Evolutionary conservation across 2,113 vertebrate genomes (phyloP), one percentile per base, ranked within the genome.

Genomic region (Sorex araneus): DNA sequence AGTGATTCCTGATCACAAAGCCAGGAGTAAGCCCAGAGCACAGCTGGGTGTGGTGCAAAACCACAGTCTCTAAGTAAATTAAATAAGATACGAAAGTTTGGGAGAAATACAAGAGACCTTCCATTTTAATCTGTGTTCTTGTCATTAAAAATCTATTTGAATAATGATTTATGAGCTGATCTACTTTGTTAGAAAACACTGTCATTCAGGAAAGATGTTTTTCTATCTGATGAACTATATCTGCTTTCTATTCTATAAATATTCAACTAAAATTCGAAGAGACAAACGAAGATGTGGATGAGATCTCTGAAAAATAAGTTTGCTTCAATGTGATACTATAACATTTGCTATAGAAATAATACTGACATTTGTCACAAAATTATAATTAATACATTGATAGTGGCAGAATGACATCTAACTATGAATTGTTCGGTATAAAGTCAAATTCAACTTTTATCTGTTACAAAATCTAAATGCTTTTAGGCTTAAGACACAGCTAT

Each of bases 161-260:
- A 66, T 63, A 93, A 92, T 28, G 77, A 0, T 66, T 66, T 57
- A 75, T 77, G n/a, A 19, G 60, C 54, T 87, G 84, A 88, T 63
- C 7, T 90, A 87, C 13, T 85, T 79, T 85, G 10, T 50, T 47
- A 34, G 15, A 50, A 90, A 87, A 75, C 4, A 92, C 47, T 88
- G 4, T 70, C 23, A 75, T 82, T 92, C 27, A 78, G 12, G 8
- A 87, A 47, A 36, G 76, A 15, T 73, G 9, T 63, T 80, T 66
- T 89, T 50, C 3, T 60, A 6, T 57, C 74, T 10, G 10, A 25
- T 67, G 66, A 91, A 71, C 28, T 50, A 66, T 47, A 67, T 11
- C 89, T 82, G 60, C 23, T 12, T 87, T 94, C 63, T 85, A 71
- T 80, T 91, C 32, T 91, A 82, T 67, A 89, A 89, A 66, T 74